Evolutionary conservation across 2,888 invertebrate genomes (phyloP).

Genomic region (Coronaproctus castanopsis): DNA sequence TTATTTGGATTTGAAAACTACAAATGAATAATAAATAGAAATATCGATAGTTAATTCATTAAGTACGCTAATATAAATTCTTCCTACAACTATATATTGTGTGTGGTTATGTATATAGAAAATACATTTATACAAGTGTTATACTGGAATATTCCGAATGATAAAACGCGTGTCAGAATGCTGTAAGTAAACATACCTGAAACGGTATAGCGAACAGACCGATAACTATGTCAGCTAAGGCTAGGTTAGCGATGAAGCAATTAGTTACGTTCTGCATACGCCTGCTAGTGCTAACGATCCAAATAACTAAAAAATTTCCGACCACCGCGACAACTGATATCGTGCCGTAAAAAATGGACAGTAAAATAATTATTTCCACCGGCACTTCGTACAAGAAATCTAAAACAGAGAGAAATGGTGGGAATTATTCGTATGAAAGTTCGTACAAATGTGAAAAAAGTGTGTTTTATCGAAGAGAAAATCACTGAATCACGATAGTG

Average conservation of each 20-base stretch:
- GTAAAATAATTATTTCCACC: constrained; percentile 44
- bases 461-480: too few species aligned
- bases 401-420: constrained; percentile 29
- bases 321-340: constrained; percentile 62
- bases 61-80: too few species aligned
- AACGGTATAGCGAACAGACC: constrained; percentile 71
- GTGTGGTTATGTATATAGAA: too few species aligned
- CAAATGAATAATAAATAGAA: too few species aligned
- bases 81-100: too few species aligned
- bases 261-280: constrained; percentile 69
- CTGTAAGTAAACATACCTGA: constrained; percentile 30
- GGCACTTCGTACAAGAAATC: constrained; percentile 48
- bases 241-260: constrained; percentile 67
- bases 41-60: too few species aligned
- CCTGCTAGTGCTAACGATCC: constrained; percentile 55
- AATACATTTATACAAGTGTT: too few species aligned
- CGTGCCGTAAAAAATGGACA: constrained; percentile 58
- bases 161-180: background rate
- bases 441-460: too few species aligned
- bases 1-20: too few species aligned
- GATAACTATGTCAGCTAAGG: constrained; percentile 66
- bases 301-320: constrained; percentile 67
- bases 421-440: background rate
- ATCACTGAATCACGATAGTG: too few species aligned
- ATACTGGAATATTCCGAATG: background rate